Conservation (phyloP, 2,888 invertebrate species). For the Caenorhabditis auriculariae region DNA sequence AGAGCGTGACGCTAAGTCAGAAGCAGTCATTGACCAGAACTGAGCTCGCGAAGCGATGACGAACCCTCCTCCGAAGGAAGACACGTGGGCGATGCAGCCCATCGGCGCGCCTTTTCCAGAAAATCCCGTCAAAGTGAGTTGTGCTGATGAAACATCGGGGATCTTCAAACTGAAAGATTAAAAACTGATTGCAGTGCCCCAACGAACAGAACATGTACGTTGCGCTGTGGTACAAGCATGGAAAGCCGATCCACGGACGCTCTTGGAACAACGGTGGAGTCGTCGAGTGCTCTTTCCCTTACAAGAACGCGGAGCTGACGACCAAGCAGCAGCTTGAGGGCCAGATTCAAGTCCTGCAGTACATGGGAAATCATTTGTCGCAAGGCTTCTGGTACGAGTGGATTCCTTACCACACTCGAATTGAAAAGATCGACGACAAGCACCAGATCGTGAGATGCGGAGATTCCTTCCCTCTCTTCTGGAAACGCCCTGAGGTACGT, state of each 20-base stretch:
- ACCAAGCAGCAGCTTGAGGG: constrained; percentile 51
- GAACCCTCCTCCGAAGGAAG: constrained; percentile 12
- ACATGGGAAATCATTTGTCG: constrained; percentile 47
- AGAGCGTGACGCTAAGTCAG: too few relatives aligned
- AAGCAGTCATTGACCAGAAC: too few relatives aligned
- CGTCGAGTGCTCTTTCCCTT: constrained; percentile 56
- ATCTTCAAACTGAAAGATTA: background rate
- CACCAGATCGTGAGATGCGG: constrained; percentile 48
- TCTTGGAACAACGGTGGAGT: constrained; percentile 55
- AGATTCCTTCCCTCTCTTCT: constrained; percentile 47
- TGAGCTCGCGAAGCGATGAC: too few relatives aligned
- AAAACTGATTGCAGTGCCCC: constrained; percentile 12
- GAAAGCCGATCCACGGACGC: constrained; percentile 50
- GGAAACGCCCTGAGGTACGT: constrained; percentile 24
- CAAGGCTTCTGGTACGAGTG: constrained; percentile 54
- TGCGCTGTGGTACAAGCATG: constrained; percentile 50
- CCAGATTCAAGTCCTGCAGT: constrained; percentile 55
- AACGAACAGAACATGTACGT: constrained; percentile 47
- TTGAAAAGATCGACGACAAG: constrained; percentile 24
- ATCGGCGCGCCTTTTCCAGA: constrained; percentile 37
- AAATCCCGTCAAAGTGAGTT: background rate
- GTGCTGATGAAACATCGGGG: too few relatives aligned
- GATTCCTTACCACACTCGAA: constrained; percentile 48
- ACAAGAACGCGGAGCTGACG: constrained; percentile 46
- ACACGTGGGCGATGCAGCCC: constrained; percentile 37